Base-by-base conservation (phyloP, 1,140 invertebrate genomes). In the Himalopsyche phryganea region DNA sequence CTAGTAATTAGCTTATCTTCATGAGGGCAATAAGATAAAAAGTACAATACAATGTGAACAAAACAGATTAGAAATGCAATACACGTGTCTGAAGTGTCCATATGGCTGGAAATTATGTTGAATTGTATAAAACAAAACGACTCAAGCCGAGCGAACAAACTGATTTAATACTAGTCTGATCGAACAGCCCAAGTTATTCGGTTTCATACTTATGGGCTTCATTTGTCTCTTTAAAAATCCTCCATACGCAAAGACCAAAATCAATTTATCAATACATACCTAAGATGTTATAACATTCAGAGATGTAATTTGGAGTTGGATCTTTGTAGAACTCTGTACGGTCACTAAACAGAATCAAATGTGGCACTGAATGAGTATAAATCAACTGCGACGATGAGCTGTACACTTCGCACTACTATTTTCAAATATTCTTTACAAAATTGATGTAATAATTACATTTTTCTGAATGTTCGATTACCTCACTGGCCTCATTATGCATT, bases 91-190 rank as follows among this genome's bases (percentile, higher is more conserved):
- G 58, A 38, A 52, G 47, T 67, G 61, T 63, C 49, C 52, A 28
- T 28, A 28, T 28, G 61, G 23, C 23, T 5, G 23, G 23, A 28
- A 28, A 28, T 28, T 5, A 5, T 62, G 66, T 60, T 61, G 60
- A 52, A 66, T 59, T 56, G 13, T 47, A 66, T 69, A 69, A 68
- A 66, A 62, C 61, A 50, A 62, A 65, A 67, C 72, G 73, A 78
- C 75, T 71, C 74, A 74, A 78, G 74, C 72, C 74, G 59, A 75
- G 74, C 75, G 75, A 78, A 78, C 75, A 78, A 78, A 78, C 75
- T 78, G 68, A 65, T 66, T 36, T 50, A 57, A 59, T 58, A 58
- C 72, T 70, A 77, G 75, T 76, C 72, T 78, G 74, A 71, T 74
- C 75, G 75, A 67, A 66, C 75, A 72, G 75, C 73, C 76, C 75